A percentile compares a stretch with the other conserved stretches of the same genome.
Conservation (phyloP, 2,113 vertebrate species). For the Zapus hudsonius region DNA sequence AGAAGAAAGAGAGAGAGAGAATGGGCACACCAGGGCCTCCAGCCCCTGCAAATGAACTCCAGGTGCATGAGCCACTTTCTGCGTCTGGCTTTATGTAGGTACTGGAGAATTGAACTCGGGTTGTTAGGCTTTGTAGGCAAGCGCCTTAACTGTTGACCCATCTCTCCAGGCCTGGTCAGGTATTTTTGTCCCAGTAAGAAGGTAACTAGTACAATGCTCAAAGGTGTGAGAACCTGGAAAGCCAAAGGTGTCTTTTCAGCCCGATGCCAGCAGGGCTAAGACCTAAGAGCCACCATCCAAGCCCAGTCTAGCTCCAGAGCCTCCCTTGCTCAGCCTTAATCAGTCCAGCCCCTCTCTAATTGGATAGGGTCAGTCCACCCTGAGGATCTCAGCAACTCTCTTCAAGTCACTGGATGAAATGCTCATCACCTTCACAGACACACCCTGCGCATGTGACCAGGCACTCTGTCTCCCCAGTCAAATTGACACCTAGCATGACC, state of each 20-base stretch:
- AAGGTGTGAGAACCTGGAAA: not conserved
- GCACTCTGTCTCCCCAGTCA: not conserved
- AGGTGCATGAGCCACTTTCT: too few species aligned
- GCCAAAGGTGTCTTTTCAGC: not conserved
- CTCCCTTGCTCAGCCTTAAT: not conserved
- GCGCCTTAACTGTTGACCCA: too few species aligned
- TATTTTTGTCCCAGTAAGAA: too few species aligned
- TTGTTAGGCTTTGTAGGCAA: too few species aligned
- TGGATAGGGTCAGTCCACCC: fast-evolving
- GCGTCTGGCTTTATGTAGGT: too few species aligned
- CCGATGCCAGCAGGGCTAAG: not conserved
- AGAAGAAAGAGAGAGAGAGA: too few species aligned
- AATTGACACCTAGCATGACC: not conserved
- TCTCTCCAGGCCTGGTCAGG: too few species aligned
- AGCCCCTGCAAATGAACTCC: too few species aligned
- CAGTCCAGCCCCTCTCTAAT: not conserved
- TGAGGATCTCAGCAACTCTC: not conserved
- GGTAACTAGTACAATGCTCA: not conserved
- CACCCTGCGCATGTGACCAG: not conserved
- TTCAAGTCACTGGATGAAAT: too few species aligned
- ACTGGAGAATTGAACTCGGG: too few species aligned
- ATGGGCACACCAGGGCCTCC: too few species aligned
- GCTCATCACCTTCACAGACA: not conserved
- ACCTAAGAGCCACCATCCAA: not conserved
- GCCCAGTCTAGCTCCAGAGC: not conserved